phyloP scores from a whole-genome alignment of 2,888 invertebrate genomes.

The Augochlorella aurata region DNA sequence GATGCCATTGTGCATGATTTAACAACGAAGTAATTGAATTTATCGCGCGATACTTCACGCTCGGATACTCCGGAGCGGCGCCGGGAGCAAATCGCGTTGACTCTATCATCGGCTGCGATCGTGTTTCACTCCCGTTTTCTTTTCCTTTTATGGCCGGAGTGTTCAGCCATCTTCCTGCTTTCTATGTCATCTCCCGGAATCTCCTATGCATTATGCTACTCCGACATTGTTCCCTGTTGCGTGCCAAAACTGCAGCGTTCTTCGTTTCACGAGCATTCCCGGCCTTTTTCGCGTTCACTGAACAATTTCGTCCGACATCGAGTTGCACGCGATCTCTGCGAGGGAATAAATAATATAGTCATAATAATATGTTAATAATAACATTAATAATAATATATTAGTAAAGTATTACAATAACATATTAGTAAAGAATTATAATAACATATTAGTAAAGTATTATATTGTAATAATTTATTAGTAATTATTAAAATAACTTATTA shows the following conservation, averaged over 20 bases:
- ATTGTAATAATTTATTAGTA: no score
- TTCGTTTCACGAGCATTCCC: no score
- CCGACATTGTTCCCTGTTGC: not conserved
- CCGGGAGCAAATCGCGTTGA: constrained; percentile 33
- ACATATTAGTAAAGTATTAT: no score
- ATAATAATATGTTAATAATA: no score
- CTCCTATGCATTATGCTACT: not conserved
- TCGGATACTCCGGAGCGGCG: constrained; percentile 31
- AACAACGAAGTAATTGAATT: constrained; percentile 43
- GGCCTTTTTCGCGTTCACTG: no score
- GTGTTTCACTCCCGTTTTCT: constrained; percentile 39
- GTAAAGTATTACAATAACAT: no score
- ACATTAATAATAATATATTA: no score
- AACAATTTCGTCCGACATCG: no score
- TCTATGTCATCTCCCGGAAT: constrained; percentile 25
- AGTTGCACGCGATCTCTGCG: no score
- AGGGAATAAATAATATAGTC: no score
- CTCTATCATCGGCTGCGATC: constrained; percentile 30
- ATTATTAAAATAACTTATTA: no score
- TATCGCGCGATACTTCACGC: constrained; percentile 34
- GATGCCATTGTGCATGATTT: constrained; percentile 31
- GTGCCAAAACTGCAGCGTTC: not conserved
- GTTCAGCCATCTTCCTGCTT: constrained; percentile 36
- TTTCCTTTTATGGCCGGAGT: constrained; percentile 22
- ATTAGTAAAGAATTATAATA: no score